Percentiles rank a stretch among this genome's conserved stretches.
Conservation (phyloP, 2,797 vertebrate species). For the Lemur catta region DNA sequence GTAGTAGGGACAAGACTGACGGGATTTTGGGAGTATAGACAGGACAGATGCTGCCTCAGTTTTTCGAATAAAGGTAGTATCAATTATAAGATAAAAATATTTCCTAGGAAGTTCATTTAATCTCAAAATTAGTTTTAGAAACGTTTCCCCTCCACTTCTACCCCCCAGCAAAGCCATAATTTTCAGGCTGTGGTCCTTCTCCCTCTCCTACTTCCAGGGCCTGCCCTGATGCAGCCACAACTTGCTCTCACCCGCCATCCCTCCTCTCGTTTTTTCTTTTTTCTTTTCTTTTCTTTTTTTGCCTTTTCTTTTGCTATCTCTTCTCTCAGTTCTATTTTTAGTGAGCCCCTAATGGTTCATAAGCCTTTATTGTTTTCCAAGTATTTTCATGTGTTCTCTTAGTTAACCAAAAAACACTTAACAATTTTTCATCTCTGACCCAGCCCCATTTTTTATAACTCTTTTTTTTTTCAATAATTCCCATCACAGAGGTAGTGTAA, state of each 20-base stretch:
- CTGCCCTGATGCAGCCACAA: background rate
- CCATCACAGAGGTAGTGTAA: background rate
- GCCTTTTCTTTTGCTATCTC: background rate
- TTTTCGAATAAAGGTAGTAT: background rate
- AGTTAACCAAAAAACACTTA: background rate
- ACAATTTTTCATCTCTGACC: background rate
- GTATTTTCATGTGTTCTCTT: background rate
- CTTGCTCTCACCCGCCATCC: background rate
- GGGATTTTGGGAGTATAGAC: background rate
- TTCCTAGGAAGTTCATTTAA: background rate
- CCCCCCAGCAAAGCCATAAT: background rate
- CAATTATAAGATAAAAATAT: background rate
- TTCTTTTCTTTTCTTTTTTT: background rate
- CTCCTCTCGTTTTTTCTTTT: background rate
- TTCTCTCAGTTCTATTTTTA: background rate
- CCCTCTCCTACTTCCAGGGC: background rate
- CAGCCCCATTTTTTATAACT: background rate
- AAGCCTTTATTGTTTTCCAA: background rate
- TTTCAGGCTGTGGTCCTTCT: background rate
- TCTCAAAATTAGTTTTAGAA: background rate
- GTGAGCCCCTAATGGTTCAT: background rate
- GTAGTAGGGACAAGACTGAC: background rate
- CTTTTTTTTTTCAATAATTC: background rate
- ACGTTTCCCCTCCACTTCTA: background rate
- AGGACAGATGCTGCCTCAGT: background rate